Evolutionary conservation across 2,888 invertebrate species (phyloP).

Genomic region (Cyclophora albipunctata): DNA sequence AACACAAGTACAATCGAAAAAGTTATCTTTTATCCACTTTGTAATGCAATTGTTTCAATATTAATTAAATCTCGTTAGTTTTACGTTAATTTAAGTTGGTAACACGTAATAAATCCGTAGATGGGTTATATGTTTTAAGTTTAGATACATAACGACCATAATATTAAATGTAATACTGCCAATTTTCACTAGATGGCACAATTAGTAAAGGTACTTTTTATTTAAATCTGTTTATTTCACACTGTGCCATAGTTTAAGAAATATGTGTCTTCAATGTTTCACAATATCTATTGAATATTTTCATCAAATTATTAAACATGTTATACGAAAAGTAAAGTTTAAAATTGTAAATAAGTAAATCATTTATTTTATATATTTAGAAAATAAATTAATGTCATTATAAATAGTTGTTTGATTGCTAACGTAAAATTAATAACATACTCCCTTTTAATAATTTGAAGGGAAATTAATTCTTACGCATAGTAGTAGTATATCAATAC

Average conservation of each 20-base stretch:
- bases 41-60: constrained; percentile 21
- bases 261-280: constrained; percentile 5
- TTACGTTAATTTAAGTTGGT: constrained; percentile 12
- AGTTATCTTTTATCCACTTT: constrained; percentile 34
- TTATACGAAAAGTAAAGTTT: constrained; percentile 6
- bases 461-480: too few species aligned
- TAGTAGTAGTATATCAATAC: too few species aligned
- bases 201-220: neutral
- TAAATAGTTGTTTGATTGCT: constrained; percentile 1
- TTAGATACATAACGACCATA: too few species aligned
- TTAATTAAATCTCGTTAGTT: constrained; percentile 59
- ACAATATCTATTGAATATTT: neutral
- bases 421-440: neutral
- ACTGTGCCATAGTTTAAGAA: constrained; percentile 53
- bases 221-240: constrained; percentile 18
- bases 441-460: neutral
- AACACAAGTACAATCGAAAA: too few species aligned
- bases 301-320: neutral
- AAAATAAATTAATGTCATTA: constrained; percentile 58
- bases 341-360: constrained; percentile 50
- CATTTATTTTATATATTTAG: constrained; percentile 62
- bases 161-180: constrained; percentile 31
- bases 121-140: too few species aligned
- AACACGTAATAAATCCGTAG: too few species aligned
- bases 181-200: constrained; percentile 32